Conservation (phyloP, 1,140 invertebrate species). For the Platorchestia sp. region DNA sequence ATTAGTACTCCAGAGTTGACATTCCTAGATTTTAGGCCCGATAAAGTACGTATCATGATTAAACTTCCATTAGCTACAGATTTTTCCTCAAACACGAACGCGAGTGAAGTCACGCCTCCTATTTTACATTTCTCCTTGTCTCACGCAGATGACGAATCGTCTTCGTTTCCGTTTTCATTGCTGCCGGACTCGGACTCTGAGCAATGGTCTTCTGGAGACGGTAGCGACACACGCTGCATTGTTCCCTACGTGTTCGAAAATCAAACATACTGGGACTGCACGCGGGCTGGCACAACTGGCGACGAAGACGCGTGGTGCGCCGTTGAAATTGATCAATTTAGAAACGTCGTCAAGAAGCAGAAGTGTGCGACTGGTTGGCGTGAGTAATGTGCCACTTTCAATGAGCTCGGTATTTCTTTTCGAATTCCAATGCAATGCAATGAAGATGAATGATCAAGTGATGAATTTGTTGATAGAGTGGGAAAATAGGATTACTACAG, state of each 20-base stretch:
- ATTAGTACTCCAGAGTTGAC: background rate
- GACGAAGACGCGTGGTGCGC: conserved; percentile 24
- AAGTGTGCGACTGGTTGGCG: background rate
- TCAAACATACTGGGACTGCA: conserved; percentile 18
- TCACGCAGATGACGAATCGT: background rate
- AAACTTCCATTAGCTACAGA: background rate
- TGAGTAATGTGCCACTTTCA: background rate
- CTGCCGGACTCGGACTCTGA: background rate
- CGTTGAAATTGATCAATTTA: background rate
- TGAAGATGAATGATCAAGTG: too few species aligned
- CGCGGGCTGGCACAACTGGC: background rate
- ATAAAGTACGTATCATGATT: background rate
- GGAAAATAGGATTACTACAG: too few species aligned
- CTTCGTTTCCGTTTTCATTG: background rate
- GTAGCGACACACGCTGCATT: conserved; percentile 5
- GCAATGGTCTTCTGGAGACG: background rate
- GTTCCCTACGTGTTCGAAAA: conserved; percentile 29
- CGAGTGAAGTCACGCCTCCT: background rate
- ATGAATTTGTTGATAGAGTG: too few species aligned
- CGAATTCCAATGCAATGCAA: too few species aligned
- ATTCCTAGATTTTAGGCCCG: background rate
- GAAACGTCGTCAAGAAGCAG: background rate
- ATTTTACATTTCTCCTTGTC: background rate
- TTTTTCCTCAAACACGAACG: background rate
- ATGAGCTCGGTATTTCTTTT: background rate